Evolutionary conservation across 2,888 invertebrate species (phyloP).

Genomic region (Heliconius charithonia): DNA sequence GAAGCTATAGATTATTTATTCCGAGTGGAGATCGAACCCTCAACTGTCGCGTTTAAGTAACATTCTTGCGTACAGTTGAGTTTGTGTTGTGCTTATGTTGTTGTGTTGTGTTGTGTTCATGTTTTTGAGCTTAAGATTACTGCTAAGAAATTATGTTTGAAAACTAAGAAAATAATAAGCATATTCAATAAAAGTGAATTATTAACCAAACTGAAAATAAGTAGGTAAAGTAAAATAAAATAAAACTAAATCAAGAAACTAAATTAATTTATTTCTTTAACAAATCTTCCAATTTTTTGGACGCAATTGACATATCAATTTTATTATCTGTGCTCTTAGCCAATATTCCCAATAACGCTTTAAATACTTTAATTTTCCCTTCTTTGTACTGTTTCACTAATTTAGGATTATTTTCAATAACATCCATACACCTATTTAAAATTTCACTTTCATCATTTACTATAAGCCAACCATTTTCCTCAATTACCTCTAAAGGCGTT

Average conservation of each 20-base stretch:
- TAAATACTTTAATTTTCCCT: slow-evolving; percentile 88
- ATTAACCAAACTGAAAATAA: background rate
- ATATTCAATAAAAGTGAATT: too few relatives aligned
- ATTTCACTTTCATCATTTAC: slow-evolving; percentile 86
- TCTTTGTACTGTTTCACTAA: slow-evolving; percentile 86
- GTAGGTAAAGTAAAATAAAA: background rate
- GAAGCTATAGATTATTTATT: too few relatives aligned
- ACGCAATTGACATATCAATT: slow-evolving; percentile 87
- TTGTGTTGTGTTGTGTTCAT: too few relatives aligned
- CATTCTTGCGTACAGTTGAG: too few relatives aligned
- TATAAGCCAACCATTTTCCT: slow-evolving; percentile 85
- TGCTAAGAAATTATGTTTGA: too few relatives aligned
- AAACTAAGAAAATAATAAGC: too few relatives aligned
- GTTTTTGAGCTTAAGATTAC: too few relatives aligned
- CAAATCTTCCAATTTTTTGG: slow-evolving; percentile 85
- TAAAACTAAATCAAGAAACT: background rate
- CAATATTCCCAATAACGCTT: slow-evolving; percentile 85
- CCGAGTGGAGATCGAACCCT: too few relatives aligned
- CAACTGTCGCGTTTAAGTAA: too few relatives aligned
- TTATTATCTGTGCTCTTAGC: slow-evolving; percentile 84
- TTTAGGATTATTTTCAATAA: slow-evolving; percentile 86
- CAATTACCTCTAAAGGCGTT: slow-evolving; percentile 79
- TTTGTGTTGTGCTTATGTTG: too few relatives aligned
- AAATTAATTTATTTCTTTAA: slow-evolving; percentile 71
- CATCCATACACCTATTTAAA: slow-evolving; percentile 82